Percentiles rank a stretch among this genome's conserved stretches.
phyloP scores from a whole-genome alignment of 2,797 vertebrate species.

The Morus bassanus region DNA sequence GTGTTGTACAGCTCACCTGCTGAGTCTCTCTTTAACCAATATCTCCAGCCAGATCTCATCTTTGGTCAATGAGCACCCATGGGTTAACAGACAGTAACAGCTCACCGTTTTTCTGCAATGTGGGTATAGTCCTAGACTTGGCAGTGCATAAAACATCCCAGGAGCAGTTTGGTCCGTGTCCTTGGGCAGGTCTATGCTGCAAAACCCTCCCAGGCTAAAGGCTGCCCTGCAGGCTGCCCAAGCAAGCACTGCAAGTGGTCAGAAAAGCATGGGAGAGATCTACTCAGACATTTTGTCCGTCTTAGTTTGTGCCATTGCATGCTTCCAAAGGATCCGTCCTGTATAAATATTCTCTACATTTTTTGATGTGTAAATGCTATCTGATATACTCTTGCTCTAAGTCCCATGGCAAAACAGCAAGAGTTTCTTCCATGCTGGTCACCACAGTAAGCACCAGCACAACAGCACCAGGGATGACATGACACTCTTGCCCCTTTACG shows the following conservation, averaged over 20 bases:
- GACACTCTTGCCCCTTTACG: not conserved
- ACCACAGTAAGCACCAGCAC: not conserved
- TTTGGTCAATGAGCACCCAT: rapidly evolving
- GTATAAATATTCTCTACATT: not conserved
- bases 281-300: not conserved
- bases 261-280: not conserved
- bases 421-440: not conserved
- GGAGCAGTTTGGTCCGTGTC: not conserved
- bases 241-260: not conserved
- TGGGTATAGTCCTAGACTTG: not conserved
- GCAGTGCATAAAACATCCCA: not conserved
- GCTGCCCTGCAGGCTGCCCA: not conserved
- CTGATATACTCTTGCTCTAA: not conserved
- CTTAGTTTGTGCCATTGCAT: not conserved
- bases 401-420: not conserved
- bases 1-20: rapidly evolving
- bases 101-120: not conserved
- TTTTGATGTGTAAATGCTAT: not conserved
- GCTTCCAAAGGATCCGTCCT: not conserved
- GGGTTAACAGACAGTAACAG: not conserved
- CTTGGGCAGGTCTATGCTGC: not conserved
- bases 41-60: not conserved
- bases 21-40: rapidly evolving
- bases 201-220: not conserved
- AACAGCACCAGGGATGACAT: not conserved